phyloP scores from a whole-genome alignment of 2,888 invertebrate genomes.

The Cataglyphis cursor region DNA sequence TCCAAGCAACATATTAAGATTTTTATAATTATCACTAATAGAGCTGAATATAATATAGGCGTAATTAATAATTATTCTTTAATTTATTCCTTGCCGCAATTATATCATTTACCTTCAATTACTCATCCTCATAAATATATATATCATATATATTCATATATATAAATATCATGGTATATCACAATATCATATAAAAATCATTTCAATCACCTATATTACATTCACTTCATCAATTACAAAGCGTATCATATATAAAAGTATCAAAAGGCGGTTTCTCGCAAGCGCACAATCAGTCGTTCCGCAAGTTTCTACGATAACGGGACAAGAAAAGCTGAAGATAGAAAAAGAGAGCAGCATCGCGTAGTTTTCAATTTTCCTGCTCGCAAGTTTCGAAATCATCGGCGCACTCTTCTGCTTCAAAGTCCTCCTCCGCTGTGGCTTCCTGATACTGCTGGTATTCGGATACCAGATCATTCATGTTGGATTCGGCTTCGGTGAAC shows the following conservation, averaged over 20 bases:
- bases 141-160: not conserved
- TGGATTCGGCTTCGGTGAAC: slow-evolving; percentile 98
- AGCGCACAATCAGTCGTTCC: not conserved
- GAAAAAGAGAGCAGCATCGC: not conserved
- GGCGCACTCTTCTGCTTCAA: slow-evolving; percentile 92
- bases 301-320: slow-evolving; percentile 9
- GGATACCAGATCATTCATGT: slow-evolving; percentile 97
- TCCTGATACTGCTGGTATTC: slow-evolving; percentile 99
- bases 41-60: slow-evolving; percentile 38
- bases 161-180: slow-evolving; percentile 39
- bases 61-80: slow-evolving; percentile 18
- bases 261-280: slow-evolving; percentile 52
- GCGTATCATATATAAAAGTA: slow-evolving; percentile 64
- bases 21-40: slow-evolving; percentile 37
- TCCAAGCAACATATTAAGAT: slow-evolving; percentile 28
- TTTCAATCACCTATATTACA: slow-evolving; percentile 27
- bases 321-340: slow-evolving; percentile 34
- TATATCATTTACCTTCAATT: not conserved
- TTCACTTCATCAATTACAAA: slow-evolving; percentile 31
- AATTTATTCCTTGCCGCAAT: slow-evolving; percentile 8
- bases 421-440: slow-evolving; percentile 95
- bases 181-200: slow-evolving; percentile 2
- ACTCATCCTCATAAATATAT: not conserved
- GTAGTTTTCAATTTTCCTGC: slow-evolving; percentile 75
- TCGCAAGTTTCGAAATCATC: slow-evolving; percentile 86